phyloP scores from a whole-genome alignment of 2,888 invertebrate genomes.

The Acronicta psi region DNA sequence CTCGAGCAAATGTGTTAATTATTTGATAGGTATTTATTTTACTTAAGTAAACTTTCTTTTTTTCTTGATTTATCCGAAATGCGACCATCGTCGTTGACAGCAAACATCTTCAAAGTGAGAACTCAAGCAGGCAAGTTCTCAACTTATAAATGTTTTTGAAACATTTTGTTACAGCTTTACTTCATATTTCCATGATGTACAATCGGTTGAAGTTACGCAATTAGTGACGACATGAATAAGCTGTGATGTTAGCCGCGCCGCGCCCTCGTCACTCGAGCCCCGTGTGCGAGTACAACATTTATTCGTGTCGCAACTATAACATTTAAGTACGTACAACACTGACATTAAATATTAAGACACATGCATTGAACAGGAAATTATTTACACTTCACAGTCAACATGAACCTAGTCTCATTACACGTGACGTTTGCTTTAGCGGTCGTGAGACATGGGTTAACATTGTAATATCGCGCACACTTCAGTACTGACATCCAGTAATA shows the following conservation, averaged over 20 bases:
- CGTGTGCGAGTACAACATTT: not conserved
- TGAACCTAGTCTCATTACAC: no score
- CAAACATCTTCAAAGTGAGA: not conserved
- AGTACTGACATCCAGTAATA: no score
- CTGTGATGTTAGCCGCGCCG: not conserved
- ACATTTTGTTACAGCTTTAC: constrained; percentile 9
- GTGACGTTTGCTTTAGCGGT: no score
- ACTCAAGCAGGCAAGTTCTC: not conserved
- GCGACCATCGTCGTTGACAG: not conserved
- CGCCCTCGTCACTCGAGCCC: not conserved
- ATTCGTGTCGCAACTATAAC: not conserved
- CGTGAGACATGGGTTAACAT: no score
- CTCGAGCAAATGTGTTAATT: no score
- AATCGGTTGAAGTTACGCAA: constrained; percentile 11
- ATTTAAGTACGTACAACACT: no score
- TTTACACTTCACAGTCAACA: no score
- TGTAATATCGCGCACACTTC: no score
- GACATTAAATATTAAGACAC: no score
- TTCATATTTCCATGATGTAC: not conserved
- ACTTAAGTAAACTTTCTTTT: no score
- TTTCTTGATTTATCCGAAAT: not conserved
- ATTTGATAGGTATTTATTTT: no score
- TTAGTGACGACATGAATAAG: constrained; percentile 5
- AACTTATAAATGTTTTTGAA: constrained; percentile 12
- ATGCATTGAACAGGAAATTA: no score